These are phyloP conservation scores for Karalla daura DNA, from an alignment of 2,797 vertebrate species.

Conservation along the genomic window DNA sequence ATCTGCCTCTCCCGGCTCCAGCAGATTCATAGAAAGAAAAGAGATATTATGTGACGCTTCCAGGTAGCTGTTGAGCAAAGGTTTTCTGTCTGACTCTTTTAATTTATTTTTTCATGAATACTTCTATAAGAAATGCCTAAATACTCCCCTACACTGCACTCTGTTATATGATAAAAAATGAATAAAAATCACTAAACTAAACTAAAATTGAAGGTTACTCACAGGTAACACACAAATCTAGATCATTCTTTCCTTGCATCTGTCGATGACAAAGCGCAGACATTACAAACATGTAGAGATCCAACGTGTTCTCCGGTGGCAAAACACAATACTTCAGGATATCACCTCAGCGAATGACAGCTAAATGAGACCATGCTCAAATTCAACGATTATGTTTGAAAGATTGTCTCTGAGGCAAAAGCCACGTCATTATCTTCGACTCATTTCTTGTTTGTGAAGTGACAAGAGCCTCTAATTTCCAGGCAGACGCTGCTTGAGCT, in stretches of 20 bases:
- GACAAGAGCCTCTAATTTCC: neutral
- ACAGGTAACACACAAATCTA: no score
- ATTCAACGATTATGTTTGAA: neutral
- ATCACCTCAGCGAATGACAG: neutral
- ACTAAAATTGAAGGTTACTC: no score
- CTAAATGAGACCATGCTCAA: neutral
- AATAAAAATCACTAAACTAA: no score
- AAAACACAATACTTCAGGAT: neutral
- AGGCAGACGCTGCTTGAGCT: neutral
- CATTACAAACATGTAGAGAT: neutral
- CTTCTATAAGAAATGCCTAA: no score
- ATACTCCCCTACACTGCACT: no score
- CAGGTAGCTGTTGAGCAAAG: neutral
- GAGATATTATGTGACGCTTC: neutral
- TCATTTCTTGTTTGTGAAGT: neutral
- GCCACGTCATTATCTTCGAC: neutral
- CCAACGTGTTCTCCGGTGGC: neutral
- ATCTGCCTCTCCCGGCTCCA: neutral
- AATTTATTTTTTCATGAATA: no score
- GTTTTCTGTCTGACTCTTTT: neutral
- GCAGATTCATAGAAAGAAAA: neutral
- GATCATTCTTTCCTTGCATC: no score
- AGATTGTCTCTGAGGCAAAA: neutral
- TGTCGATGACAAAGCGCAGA: no score
- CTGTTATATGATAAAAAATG: no score